These are phyloP conservation scores for Metopia argyrocephala DNA, from an alignment of 2,888 invertebrate genomes.

Conservation along the genomic window DNA sequence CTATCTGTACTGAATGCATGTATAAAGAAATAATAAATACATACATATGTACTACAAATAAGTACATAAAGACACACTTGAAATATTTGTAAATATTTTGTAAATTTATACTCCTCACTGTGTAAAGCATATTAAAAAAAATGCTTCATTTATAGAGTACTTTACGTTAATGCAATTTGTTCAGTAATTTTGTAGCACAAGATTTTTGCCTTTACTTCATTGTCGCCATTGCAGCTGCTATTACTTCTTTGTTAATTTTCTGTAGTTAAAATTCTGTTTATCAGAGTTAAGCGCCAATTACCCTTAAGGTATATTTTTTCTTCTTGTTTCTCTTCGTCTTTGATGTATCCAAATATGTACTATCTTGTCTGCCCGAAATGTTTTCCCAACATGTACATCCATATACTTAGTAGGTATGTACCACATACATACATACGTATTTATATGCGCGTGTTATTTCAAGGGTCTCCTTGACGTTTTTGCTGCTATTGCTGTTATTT, in stretches of 20 bases:
- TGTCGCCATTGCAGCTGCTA: not conserved
- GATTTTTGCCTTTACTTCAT: slow-evolving; percentile 15
- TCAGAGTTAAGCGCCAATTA: slow-evolving; percentile 65
- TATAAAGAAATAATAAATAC: not conserved
- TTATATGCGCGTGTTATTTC: not conserved
- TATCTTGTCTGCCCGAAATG: not conserved
- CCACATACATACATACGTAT: not conserved
- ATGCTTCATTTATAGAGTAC: slow-evolving; percentile 58
- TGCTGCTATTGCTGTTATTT: not conserved
- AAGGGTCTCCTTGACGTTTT: slow-evolving; percentile 44
- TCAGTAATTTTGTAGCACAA: slow-evolving; percentile 53
- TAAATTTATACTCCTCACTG: slow-evolving; percentile 25
- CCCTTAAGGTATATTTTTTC: slow-evolving; percentile 55
- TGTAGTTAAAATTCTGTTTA: slow-evolving; percentile 60
- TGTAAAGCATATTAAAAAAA: slow-evolving; percentile 43
- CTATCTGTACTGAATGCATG: slow-evolving; percentile 7
- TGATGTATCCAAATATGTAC: not conserved
- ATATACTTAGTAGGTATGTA: not conserved
- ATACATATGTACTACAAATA: not conserved
- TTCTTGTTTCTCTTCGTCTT: slow-evolving; percentile 1
- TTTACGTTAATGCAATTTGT: slow-evolving; percentile 63
- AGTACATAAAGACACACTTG: too few species aligned
- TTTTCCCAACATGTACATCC: not conserved
- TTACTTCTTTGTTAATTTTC: slow-evolving; percentile 36
- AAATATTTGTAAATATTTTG: slow-evolving; percentile 31